Conservation (phyloP, 2,888 invertebrate genomes). For the Portevinia maculata region DNA sequence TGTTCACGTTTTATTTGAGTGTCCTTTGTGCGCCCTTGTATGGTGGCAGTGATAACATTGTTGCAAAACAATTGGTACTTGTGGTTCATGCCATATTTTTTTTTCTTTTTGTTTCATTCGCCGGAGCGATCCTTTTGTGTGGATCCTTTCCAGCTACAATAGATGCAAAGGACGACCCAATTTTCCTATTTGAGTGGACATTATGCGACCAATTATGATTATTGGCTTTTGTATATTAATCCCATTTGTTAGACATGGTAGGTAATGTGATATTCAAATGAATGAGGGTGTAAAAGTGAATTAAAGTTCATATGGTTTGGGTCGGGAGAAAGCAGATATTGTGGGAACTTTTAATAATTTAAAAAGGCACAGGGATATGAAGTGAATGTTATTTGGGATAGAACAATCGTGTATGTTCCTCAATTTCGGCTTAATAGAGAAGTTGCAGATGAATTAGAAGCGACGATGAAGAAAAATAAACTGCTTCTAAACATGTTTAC, state of each 20-base stretch:
- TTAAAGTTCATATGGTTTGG: not conserved
- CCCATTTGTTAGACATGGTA: slow-evolving; percentile 39
- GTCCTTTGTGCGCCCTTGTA: slow-evolving; percentile 41
- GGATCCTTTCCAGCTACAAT: slow-evolving; percentile 9
- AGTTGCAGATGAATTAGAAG: too few species aligned
- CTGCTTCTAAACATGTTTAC: too few species aligned
- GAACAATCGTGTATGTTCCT: too few species aligned
- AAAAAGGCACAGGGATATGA: too few species aligned
- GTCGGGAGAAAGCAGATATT: not conserved
- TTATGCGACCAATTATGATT: slow-evolving; percentile 71
- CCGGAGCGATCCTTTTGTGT: slow-evolving; percentile 36
- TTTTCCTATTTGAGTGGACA: slow-evolving; percentile 61
- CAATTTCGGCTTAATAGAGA: too few species aligned
- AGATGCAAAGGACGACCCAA: slow-evolving; percentile 42
- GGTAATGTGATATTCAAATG: slow-evolving; percentile 18
- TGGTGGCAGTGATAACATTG: slow-evolving; percentile 4
- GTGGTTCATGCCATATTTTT: slow-evolving; percentile 13
- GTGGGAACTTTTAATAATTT: not conserved
- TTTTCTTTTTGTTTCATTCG: not conserved
- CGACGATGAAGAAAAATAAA: too few species aligned
- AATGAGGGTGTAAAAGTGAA: not conserved
- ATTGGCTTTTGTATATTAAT: slow-evolving; percentile 62
- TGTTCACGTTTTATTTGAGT: slow-evolving; percentile 59
- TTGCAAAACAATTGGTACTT: slow-evolving; percentile 57
- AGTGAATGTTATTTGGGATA: too few species aligned